Base-by-base conservation (phyloP, 2,888 invertebrate species). In the Drosophila mulleri region DNA sequence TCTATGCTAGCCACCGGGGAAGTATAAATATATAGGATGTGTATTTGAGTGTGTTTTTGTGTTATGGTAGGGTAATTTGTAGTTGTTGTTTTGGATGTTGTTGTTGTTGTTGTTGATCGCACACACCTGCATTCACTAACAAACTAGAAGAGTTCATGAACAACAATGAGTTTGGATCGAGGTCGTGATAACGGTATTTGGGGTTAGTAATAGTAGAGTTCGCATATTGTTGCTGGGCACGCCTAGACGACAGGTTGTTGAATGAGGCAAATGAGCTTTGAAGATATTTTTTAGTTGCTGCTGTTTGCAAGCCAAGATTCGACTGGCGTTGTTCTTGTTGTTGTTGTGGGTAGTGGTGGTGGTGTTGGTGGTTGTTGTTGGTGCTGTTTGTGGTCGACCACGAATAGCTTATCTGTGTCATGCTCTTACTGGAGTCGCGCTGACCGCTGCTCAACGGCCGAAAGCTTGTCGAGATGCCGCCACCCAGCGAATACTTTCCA, bases 341-440 rank as follows among this genome's bases (percentile, higher is more conserved):
- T 75, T 90, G 87, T 75, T 52, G 69, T 68, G 42, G 68, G 64
- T 45, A 62, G 53, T 32, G 75, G 73, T 65, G 72, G 66, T 50
- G 73, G 62, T 50, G 67, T 47, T 18, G 74, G 45, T 92, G 69
- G 84, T 77, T 23, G 71, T 64, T 64, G 75, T 65, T 53, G 68
- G 69, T 72, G 74, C 56, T 52, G 75, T 56, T 72, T 72, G 66
- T 72, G 63, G 78, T 87, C 67, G 89, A 91, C 90, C 91, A 91
- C 57, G 85, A 77, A 89, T 83, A 83, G 83, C 90, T 88, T 88
- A 94, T 92, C 82, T 94, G 94, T 82, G 93, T 92, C 94, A 94
- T 94, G 92, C 94, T 94, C 91, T 93, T 93, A 86, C 93, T 92
- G 75, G 92, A 91, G 75, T 92, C 92, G 63, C 90, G 89, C 83